Percentiles rank a stretch among this genome's conserved stretches.
phyloP scores from a whole-genome alignment of 2,888 invertebrate species.

The Meiosimyza decipiens region DNA sequence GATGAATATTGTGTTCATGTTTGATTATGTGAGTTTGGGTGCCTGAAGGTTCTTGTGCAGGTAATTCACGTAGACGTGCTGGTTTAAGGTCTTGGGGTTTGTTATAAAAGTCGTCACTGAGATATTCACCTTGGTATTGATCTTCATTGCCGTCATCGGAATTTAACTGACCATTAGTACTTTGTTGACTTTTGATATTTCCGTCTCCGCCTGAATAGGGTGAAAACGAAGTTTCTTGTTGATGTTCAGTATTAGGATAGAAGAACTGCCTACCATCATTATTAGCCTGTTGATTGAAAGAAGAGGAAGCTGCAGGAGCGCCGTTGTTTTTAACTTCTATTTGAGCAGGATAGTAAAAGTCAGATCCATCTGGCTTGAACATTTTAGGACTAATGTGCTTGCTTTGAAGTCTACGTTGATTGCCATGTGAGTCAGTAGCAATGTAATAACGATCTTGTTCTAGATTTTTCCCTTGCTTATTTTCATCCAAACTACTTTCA shows the following conservation, averaged over 20 bases:
- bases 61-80: slow-evolving; percentile 53
- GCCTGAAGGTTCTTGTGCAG: slow-evolving; percentile 38
- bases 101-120: slow-evolving; percentile 52
- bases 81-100: slow-evolving; percentile 54
- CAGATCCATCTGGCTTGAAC: slow-evolving; percentile 55
- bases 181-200: no score
- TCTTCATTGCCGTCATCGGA: slow-evolving; percentile 39
- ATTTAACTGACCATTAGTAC: slow-evolving; percentile 23
- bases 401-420: slow-evolving; percentile 52
- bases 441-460: slow-evolving; percentile 41
- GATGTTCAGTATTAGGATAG: slow-evolving; percentile 35
- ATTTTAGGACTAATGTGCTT: slow-evolving; percentile 55
- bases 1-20: slow-evolving; percentile 58
- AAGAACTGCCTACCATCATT: background rate
- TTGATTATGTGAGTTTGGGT: slow-evolving; percentile 37
- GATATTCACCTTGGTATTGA: slow-evolving; percentile 54
- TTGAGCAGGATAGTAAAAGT: slow-evolving; percentile 48
- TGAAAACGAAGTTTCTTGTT: background rate
- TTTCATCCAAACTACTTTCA: slow-evolving; percentile 42
- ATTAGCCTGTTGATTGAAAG: slow-evolving; percentile 3
- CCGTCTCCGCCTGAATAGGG: no score
- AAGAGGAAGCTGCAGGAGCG: slow-evolving; percentile 29
- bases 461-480: slow-evolving; percentile 42
- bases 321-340: slow-evolving; percentile 46
- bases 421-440: slow-evolving; percentile 53